Percentiles rank a stretch among this genome's conserved stretches.
phyloP scores from a whole-genome alignment of 2,113 vertebrate species.

The Saguinus midas region DNA sequence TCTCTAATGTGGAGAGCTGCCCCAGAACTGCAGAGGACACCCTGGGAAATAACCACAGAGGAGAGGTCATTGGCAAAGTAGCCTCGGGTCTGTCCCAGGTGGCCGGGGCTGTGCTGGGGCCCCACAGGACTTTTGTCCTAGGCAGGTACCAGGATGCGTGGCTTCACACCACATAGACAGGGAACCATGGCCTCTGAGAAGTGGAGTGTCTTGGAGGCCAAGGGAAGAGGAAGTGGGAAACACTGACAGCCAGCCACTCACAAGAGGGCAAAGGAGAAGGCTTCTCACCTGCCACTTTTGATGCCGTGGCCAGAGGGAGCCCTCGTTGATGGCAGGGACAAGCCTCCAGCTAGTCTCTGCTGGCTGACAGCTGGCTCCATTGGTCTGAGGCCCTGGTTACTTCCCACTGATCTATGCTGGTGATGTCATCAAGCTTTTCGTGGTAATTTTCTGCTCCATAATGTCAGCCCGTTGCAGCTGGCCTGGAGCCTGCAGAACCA shows the following conservation, averaged over 20 bases:
- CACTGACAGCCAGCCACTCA: neutral
- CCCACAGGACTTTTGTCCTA: neutral
- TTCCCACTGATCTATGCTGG: neutral
- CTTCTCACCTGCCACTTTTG: neutral
- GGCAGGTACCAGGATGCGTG: neutral
- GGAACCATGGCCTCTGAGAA: neutral
- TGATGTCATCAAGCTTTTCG: neutral
- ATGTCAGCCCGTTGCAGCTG: neutral
- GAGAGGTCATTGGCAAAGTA: neutral
- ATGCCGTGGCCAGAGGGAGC: too few relatives aligned
- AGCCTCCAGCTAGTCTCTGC: neutral
- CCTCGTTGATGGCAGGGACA: neutral
- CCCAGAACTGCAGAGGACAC: neutral
- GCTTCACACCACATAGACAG: neutral
- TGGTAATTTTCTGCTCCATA: neutral
- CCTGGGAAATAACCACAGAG: accelerated
- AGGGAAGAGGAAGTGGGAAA: neutral
- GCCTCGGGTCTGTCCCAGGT: accelerated
- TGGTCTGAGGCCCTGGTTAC: neutral
- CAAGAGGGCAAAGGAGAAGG: neutral
- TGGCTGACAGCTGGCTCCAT: neutral
- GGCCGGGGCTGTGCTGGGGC: neutral
- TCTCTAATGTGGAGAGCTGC: too few relatives aligned
- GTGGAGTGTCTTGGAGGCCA: neutral
- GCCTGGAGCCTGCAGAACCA: neutral